phyloP scores from a whole-genome alignment of 2,113 vertebrate species.

The Tautogolabrus adspersus region DNA sequence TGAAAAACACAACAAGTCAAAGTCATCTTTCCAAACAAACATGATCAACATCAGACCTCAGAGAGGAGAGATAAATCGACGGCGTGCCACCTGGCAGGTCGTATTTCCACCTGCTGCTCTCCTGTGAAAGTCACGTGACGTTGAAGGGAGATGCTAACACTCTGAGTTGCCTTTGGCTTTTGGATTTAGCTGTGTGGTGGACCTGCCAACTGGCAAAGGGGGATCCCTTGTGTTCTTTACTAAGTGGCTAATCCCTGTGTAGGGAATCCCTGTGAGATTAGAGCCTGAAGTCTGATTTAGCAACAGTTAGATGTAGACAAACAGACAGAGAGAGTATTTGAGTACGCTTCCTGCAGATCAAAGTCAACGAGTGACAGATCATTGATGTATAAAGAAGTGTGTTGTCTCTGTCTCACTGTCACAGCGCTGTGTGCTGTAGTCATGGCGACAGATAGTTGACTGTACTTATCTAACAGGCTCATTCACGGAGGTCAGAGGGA shows the following conservation, averaged over 20 bases:
- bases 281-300: slow-evolving; percentile 23
- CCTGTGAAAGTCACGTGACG: neutral
- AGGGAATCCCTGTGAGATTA: slow-evolving; percentile 30
- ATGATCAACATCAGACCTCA: neutral
- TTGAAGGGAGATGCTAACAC: neutral
- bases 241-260: slow-evolving; percentile 12
- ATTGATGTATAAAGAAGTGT: neutral
- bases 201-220: slow-evolving; percentile 5
- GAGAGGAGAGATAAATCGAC: neutral
- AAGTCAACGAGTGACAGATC: neutral
- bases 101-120: neutral
- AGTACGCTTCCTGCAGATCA: neutral
- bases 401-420: slow-evolving; percentile 7
- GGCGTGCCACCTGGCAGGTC: neutral
- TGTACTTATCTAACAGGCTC: slow-evolving; percentile 69
- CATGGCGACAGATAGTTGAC: slow-evolving; percentile 59
- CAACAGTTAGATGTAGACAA: too few species aligned
- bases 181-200: neutral
- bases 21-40: slow-evolving; percentile 7
- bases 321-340: neutral
- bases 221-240: slow-evolving; percentile 3
- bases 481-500: slow-evolving; percentile 56
- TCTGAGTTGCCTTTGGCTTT: neutral
- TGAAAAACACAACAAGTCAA: slow-evolving; percentile 60
- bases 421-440: neutral